phyloP scores from a whole-genome alignment of 2,888 invertebrate genomes.

The Drosophila nigricruria region DNA sequence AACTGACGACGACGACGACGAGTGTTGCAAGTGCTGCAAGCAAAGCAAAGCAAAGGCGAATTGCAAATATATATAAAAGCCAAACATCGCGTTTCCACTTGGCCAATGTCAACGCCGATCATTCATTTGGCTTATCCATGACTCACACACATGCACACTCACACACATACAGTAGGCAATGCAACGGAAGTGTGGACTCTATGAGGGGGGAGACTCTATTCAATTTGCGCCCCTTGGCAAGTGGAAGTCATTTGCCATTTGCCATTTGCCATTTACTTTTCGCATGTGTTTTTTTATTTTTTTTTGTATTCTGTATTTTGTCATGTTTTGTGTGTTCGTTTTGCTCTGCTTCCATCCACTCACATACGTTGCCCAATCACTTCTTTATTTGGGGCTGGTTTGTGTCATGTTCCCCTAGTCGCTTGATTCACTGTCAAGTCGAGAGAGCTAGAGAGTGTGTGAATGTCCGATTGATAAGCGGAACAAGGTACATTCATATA shows the following conservation, averaged over 20 bases:
- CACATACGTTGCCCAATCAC: constrained; percentile 28
- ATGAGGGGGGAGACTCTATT: constrained; percentile 18
- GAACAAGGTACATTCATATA: constrained; percentile 19
- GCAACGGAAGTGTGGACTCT: constrained; percentile 59
- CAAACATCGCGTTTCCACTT: constrained; percentile 50
- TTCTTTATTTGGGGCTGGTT: constrained; percentile 40
- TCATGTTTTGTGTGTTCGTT: constrained; percentile 41
- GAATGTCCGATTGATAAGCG: constrained; percentile 56
- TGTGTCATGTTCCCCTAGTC: constrained; percentile 41
- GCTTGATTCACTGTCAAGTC: constrained; percentile 50
- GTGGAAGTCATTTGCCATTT: constrained; percentile 56
- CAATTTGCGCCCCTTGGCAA: constrained; percentile 56
- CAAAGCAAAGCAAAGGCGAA: constrained; percentile 43
- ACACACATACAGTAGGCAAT: constrained; percentile 16
- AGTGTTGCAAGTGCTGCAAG: constrained; percentile 50
- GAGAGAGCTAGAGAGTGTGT: not conserved
- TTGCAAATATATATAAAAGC: constrained; percentile 22
- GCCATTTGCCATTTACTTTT: constrained; percentile 53
- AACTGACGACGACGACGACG: constrained; percentile 31
- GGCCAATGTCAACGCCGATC: constrained; percentile 74
- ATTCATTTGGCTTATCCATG: constrained; percentile 71
- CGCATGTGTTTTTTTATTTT: constrained; percentile 39
- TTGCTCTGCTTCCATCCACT: constrained; percentile 28
- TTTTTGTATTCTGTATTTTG: constrained; percentile 7
- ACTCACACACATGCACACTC: constrained; percentile 48